These are phyloP conservation scores for Malacoctenus gilli DNA, from an alignment of 2,797 vertebrate species.

Conservation along the genomic window DNA sequence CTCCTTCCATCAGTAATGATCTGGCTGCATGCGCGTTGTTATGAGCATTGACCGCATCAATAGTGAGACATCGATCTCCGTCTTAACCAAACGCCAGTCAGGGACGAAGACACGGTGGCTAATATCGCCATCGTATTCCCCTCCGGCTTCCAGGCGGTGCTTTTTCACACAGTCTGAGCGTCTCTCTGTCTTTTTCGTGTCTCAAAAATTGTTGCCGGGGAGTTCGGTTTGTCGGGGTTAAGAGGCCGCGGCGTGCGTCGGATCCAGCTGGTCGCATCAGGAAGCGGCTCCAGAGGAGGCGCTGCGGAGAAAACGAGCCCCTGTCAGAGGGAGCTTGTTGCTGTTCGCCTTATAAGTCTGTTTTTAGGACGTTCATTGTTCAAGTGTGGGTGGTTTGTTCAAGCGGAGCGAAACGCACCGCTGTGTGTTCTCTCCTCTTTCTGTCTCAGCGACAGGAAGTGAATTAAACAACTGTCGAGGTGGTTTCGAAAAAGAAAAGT, in stretches of 20 bases:
- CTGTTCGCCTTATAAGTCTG: neutral
- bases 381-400: neutral
- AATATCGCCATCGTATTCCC: neutral
- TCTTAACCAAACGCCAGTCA: neutral
- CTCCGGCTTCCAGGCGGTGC: neutral
- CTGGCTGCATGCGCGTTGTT: neutral
- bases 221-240: neutral
- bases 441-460: neutral
- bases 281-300: too few relatives aligned
- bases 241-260: too few relatives aligned
- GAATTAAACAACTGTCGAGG: neutral
- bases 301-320: too few relatives aligned
- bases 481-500: neutral
- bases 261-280: constrained; percentile 20
- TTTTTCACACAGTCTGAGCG: neutral
- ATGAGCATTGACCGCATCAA: neutral
- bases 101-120: neutral
- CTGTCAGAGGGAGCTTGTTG: neutral
- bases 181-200: neutral
- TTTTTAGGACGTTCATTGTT: neutral
- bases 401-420: neutral
- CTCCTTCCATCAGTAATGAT: neutral
- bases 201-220: neutral
- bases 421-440: neutral
- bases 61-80: constrained; percentile 6